Conservation (phyloP, 2,797 vertebrate genomes). For the Okamejei kenojei region DNA sequence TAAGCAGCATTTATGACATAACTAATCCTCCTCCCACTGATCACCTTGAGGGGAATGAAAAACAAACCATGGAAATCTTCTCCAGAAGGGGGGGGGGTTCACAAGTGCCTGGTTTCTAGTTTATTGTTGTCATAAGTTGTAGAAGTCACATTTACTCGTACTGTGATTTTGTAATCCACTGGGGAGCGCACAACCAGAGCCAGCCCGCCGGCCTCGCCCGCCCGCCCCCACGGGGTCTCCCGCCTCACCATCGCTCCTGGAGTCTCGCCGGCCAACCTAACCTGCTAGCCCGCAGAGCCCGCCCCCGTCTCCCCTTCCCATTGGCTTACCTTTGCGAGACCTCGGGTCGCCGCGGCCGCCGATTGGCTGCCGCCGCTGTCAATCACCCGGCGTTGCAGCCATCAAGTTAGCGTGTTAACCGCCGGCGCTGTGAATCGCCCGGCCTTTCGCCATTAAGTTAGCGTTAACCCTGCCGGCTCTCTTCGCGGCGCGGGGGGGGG, state of each 20-base stretch:
- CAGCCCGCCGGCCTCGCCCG: neutral
- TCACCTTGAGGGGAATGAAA: neutral
- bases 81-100: neutral
- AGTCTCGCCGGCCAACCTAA: neutral
- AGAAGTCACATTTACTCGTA: no score
- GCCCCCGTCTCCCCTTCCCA: neutral
- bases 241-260: neutral
- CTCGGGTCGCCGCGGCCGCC: neutral
- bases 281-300: neutral
- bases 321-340: neutral
- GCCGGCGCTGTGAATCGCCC: slow-evolving; percentile 22
- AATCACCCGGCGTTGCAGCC: neutral
- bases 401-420: neutral
- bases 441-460: neutral
- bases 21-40: neutral
- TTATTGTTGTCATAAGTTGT: neutral
- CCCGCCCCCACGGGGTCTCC: slow-evolving; percentile 31
- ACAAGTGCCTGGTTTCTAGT: neutral
- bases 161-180: neutral
- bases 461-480: neutral
- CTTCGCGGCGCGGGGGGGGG: neutral
- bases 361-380: neutral
- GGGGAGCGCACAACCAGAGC: neutral
- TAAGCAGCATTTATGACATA: neutral
- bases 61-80: neutral